phyloP scores from a whole-genome alignment of 2,888 invertebrate species.

The Hermaeophaga mercurialis region DNA sequence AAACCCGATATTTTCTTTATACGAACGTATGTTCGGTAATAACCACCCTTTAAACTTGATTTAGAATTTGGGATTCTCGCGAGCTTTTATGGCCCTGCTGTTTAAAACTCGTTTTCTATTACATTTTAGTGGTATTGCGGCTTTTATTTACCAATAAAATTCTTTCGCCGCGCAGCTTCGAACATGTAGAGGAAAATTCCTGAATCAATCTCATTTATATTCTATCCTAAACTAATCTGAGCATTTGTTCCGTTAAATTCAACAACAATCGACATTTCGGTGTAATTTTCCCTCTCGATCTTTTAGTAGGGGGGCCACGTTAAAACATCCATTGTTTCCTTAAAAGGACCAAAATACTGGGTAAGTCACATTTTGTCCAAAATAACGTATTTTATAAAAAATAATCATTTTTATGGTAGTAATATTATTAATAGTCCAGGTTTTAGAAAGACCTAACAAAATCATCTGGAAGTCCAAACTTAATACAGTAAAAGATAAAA shows the following conservation, averaged over 20 bases:
- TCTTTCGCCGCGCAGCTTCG: conserved; percentile 9
- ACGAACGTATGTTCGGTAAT: too few species aligned
- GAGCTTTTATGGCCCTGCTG: background rate
- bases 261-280: conserved; percentile 13
- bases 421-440: too few species aligned
- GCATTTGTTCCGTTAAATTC: conserved; percentile 19
- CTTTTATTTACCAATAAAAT: conserved; percentile 18
- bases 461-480: too few species aligned
- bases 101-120: conserved; percentile 6
- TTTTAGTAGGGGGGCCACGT: background rate
- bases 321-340: background rate
- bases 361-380: too few species aligned
- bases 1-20: too few species aligned
- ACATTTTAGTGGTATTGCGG: conserved; percentile 4
- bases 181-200: conserved; percentile 14
- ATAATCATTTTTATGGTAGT: too few species aligned
- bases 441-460: too few species aligned
- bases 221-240: conserved; percentile 12
- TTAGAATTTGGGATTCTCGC: conserved; percentile 6
- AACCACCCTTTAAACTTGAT: background rate
- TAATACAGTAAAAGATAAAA: too few species aligned
- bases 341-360: too few species aligned
- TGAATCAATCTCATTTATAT: conserved; percentile 18
- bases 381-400: too few species aligned
- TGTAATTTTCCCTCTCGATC: conserved; percentile 7